These are phyloP conservation scores for Pavo muticus DNA, from an alignment of 2,113 vertebrate species.

Conservation along the genomic window DNA sequence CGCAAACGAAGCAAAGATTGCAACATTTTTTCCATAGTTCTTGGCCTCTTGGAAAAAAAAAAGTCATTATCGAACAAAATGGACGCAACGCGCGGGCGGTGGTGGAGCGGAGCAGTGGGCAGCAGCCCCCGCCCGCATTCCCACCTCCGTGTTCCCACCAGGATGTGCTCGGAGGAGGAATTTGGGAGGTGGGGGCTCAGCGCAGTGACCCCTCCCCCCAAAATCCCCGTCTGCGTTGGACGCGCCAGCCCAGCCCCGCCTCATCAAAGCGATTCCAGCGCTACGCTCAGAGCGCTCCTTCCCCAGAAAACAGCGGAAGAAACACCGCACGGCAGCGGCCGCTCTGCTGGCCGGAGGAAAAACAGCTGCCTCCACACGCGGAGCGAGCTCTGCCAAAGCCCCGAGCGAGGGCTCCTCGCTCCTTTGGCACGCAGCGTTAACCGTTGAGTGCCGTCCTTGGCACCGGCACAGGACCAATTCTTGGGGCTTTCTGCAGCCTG, in stretches of 20 bases:
- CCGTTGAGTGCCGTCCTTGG: background rate
- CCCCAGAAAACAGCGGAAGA: background rate
- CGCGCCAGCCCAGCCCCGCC: background rate
- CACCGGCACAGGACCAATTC: background rate
- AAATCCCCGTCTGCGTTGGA: accelerated
- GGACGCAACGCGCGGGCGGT: background rate
- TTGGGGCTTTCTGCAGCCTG: background rate
- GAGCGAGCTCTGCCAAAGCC: background rate
- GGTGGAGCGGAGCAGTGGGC: background rate
- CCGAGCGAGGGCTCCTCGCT: background rate
- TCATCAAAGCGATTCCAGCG: background rate
- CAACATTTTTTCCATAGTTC: conserved; percentile 66
- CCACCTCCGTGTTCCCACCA: background rate
- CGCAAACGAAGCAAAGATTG: conserved; percentile 24
- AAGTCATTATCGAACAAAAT: background rate
- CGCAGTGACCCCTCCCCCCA: background rate
- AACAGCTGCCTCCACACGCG: background rate
- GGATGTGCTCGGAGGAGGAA: background rate
- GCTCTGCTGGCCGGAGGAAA: background rate
- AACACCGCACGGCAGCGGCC: background rate
- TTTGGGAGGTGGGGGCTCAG: background rate
- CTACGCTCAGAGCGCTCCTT: background rate
- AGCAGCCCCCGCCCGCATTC: background rate
- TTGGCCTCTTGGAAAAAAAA: background rate
- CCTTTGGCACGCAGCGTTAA: background rate